These are phyloP conservation scores for Limnodromus scolopaceus DNA, from an alignment of 2,797 vertebrate species.

Conservation along the genomic window DNA sequence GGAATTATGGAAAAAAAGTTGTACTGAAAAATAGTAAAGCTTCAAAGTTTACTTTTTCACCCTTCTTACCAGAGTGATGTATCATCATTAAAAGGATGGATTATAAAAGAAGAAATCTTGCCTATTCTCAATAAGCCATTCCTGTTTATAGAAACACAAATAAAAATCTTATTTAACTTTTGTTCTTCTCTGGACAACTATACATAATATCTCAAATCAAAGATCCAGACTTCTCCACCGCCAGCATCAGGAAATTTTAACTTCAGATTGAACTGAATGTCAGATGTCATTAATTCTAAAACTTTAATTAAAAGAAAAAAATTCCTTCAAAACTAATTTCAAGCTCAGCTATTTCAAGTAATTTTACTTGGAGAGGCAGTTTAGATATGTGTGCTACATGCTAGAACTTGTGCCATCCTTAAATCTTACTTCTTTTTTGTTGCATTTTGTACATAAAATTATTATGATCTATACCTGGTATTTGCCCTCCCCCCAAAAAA, in stretches of 20 bases:
- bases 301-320: background rate
- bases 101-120: background rate
- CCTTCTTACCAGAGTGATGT: background rate
- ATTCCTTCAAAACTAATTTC: background rate
- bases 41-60: background rate
- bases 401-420: background rate
- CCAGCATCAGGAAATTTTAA: background rate
- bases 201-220: background rate
- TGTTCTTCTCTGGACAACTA: background rate
- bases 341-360: background rate
- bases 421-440: background rate
- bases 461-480: background rate
- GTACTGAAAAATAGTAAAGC: background rate
- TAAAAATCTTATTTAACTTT: background rate
- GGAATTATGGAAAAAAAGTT: background rate
- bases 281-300: background rate
- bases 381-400: background rate
- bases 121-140: background rate
- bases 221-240: background rate
- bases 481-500: background rate
- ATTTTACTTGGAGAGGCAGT: background rate
- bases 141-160: background rate
- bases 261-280: background rate
- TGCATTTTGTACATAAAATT: background rate
- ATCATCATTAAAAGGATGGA: background rate